Percentiles rank a stretch among this genome's conserved stretches.
phyloP scores from a whole-genome alignment of 2,797 vertebrate genomes.

The Falco peregrinus region DNA sequence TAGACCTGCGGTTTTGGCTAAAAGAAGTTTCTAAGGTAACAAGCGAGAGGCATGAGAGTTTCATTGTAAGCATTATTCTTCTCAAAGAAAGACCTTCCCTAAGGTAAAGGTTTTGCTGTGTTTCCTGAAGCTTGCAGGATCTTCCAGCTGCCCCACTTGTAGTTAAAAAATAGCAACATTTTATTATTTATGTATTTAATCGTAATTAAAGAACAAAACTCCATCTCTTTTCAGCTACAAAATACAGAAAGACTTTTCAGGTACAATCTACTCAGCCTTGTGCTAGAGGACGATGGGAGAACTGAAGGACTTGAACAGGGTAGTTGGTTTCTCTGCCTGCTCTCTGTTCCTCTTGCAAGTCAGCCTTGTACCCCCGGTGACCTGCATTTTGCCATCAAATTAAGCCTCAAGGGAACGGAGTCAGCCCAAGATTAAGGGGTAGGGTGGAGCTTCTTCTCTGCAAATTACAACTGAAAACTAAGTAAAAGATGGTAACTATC shows the following conservation, averaged over 20 bases:
- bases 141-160: neutral
- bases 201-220: neutral
- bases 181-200: neutral
- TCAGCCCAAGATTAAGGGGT: neutral
- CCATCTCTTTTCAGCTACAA: neutral
- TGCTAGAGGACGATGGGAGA: neutral
- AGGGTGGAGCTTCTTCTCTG: neutral
- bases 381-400: neutral
- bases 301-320: neutral
- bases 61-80: neutral
- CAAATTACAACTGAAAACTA: conserved; percentile 2
- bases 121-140: neutral
- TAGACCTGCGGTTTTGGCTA: neutral
- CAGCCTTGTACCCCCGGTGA: neutral
- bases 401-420: neutral
- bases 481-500: neutral
- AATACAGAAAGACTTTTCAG: neutral
- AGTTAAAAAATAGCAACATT: neutral
- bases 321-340: neutral
- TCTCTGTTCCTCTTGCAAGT: neutral
- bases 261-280: neutral
- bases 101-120: neutral
- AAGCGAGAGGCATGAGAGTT: neutral
- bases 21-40: neutral
- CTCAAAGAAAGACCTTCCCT: neutral